Base-by-base conservation (phyloP, 1,140 invertebrate species). In the Ptiloglossa arizonensis region DNA sequence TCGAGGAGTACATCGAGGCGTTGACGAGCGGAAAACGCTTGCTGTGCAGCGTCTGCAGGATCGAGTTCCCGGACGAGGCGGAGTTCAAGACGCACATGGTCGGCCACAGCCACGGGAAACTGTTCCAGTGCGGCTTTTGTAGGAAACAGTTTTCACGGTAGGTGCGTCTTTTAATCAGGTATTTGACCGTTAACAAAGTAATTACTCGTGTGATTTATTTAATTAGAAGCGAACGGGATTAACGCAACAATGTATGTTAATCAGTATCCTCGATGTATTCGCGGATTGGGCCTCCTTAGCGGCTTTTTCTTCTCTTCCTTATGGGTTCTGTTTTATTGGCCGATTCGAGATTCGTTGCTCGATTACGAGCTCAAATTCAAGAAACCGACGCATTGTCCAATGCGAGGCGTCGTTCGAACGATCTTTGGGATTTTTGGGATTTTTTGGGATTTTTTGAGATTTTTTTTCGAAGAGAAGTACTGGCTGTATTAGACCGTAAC, bases 31-130 rank as follows among this genome's bases (percentile, higher is more conserved):
- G 82, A 0, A 69, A 66, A 48, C 41, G 60, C 3, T 64, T 77
- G 69, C 44, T 73, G 27, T 85, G 82, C 79, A 84, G 59, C 69
- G 68, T 85, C 29, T 84, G 83, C 48, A 84, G 41, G 44, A 85
- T 81, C 24, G 63, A 81, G 54, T 84, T 85, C 57, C 72, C 68
- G 1, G 79, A 85, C 24, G 82, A 85, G 35, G 63, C 38, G 0
- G 63, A 68, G 11, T 83, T 84, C 82, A 77, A 63, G 50, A 76
- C 63, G n/a, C 82, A 84, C 38, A 80, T 76, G 72, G 74, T 80
- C 22, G 22, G 56, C 19, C 81, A 85, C 22, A 85, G 46, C 50
- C 56, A 63, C 50, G 76, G 68, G 8, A 68, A 69, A 38, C n/a
- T 72, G n/a, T 77, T 80, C 32, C 81, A 71, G 19, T 85, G 78